Base-by-base conservation (phyloP, 23 tunicate species). In the Styela clava region DNA sequence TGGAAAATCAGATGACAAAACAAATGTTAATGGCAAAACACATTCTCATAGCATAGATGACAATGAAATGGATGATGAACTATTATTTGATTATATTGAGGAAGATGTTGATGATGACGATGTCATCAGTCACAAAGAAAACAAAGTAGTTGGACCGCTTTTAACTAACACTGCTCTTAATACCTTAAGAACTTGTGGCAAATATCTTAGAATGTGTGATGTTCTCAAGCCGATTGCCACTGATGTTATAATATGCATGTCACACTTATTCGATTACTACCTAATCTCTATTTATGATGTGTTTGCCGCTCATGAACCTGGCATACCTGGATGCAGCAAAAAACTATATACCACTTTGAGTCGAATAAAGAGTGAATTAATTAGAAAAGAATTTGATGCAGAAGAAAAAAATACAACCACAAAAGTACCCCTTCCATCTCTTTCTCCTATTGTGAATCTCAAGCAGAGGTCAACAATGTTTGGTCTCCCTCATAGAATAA, bases 131-230 rank as follows among this genome's bases (percentile, higher is more conserved):
- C 26, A 79, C 31, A 37, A 76, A 51, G 34, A 32, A 62, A 65
- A 16, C 19, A 12, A 30, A 25, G 27, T 33, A 27, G 5, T 81
- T 1, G 90, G 97, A 2, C 97, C 97, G 0, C 68, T 92, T 16
- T 26, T 92, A 34, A 92, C 97, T 51, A 92, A 92, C 78, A 79
- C 92, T 23, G 88, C 88, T 27, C 83, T 92, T 18, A 91, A 92
- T 61, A 91, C 87, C 20, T 72, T 92, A 33, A 77, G 92, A 22
- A 63, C 83, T 36, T 92, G 97, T 44, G 97, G 97, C 52, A 92
- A 90, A 87, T 92, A 92, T 85, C 64, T 92, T 74, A 92, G 86
- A 35, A 92, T 92, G 97, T 85, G 92, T 44, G 92, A 92, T 63
- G 89, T 84, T 16, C 63, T 92, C 62, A 82, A 92, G 63, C 89